Base-by-base conservation (phyloP, 2,888 invertebrate genomes). In the Campopleginae sp. region DNA sequence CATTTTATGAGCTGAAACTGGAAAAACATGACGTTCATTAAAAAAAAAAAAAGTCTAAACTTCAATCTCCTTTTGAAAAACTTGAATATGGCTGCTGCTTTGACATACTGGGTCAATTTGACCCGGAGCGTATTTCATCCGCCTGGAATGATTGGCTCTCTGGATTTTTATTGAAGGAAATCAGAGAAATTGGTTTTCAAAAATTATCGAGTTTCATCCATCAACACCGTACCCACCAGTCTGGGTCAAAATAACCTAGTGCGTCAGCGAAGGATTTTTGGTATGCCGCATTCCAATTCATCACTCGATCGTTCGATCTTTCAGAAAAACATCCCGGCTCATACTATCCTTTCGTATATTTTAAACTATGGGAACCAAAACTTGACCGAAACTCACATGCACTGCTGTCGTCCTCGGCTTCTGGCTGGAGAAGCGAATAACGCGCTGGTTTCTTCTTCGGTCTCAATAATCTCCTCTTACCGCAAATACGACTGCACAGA, bases 391-490 rank as follows among this genome's bases (percentile, higher is more conserved):
- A 88, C 95, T 94, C 92, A 96, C 96, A 96, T 51, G 95, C 94
- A 82, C 94, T 94, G 75, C 94, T 92, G 88, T 96, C 96, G 90
- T 97, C 97, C 86, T 96, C 96, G 87, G 96, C 96, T 88, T 96
- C 96, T 0, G 95, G 95, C 82, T 96, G 96, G 75, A 98, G 95
- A 87, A 97, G 94, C 31, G 96, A 96, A 94, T 96, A 98, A 91
- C 95, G 96, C 87, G 96, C 96, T 89, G 95, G 95, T 92, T 95
- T 95, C 90, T 93, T 96, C 91, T 96, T 95, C 88, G 95, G 94
- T 2, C 95, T 95, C 86, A 94, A 93, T 44, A 93, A 93, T 75
- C 94, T 94, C 87, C 94, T 95, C 58, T 93, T 94, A 85, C 91
- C 94, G 91, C 95, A 95, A 90, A 94, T 94, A 88, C 94, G 94